Base-by-base conservation (phyloP, 1,140 invertebrate genomes). In the Saccostrea cuccullata region DNA sequence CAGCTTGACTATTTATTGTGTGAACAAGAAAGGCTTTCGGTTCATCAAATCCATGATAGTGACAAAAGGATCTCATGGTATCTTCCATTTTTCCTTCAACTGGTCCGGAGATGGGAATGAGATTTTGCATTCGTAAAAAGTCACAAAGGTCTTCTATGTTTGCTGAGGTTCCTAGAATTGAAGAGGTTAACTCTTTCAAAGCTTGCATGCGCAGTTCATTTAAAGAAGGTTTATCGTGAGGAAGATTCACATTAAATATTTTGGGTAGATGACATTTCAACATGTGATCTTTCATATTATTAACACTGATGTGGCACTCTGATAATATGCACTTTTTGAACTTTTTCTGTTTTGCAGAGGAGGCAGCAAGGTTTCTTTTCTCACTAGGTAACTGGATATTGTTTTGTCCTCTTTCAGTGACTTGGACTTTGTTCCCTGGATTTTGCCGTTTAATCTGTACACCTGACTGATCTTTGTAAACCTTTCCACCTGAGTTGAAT, bases 161-260 rank as follows among this genome's bases (percentile, higher is more conserved):
- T 30, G 70, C 11, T 12, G 26, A 36, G 26, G 13, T 77, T 30
- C 70, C 70, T 13, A 77, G 70, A 30, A 77, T 77, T 13, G 70
- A 77, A 26, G 15, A 15, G 13, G 70, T 30, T 11, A 77, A 77
- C 15, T 77, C 70, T 77, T 11, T 77, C 70, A 77, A 77, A 17
- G 70, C 70, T 77, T 17, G 70, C 70, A 77, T 77, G 11, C 70
- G 70, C 26, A 77, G 13, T 30, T 77, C 70, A 77, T 77, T 23
- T 26, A 77, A 36, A 36, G 70, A 6, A 3, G 70, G 70, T 30
- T 77, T 77, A 13, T 77, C 30, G 11, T 36, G 12, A 13, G 26
- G 15, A 15, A 77, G 26, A 77, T 36, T 77, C 70, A 36, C 26
- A 26, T 77, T 77, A 77, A 77, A 77, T 30, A 77, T 77, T 77